Conservation (phyloP, 2,888 invertebrate genomes). For the Gerosis bhagava region DNA sequence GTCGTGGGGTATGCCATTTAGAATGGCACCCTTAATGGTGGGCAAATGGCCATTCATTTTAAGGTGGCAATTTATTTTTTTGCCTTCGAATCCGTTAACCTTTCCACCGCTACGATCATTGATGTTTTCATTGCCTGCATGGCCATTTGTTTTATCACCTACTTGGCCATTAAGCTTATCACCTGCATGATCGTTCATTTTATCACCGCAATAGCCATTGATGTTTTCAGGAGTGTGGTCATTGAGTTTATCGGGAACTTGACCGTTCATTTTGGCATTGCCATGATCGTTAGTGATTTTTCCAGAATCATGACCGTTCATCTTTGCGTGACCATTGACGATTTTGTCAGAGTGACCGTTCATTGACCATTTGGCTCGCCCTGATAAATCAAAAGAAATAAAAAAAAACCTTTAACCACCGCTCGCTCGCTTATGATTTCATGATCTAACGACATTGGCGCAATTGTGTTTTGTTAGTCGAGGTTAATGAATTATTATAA, state of each 20-base stretch:
- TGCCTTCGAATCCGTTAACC: conserved; percentile 25
- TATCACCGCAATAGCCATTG: conserved; percentile 39
- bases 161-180: too few species aligned
- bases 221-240: conserved; percentile 31
- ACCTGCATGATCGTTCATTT: conserved; percentile 44
- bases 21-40: conserved; percentile 31
- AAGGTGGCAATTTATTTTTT: conserved; percentile 32
- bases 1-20: conserved; percentile 41
- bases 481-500: conserved; percentile 37
- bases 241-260: conserved; percentile 32
- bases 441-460: conserved; percentile 57
- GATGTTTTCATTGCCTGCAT: too few species aligned
- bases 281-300: too few species aligned
- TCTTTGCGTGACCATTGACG: conserved; percentile 43
- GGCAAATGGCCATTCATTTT: conserved; percentile 35
- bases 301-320: conserved; percentile 43
- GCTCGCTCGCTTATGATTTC: conserved; percentile 41
- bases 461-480: conserved; percentile 66
- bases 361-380: conserved; percentile 50
- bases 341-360: conserved; percentile 37
- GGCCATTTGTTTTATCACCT: too few species aligned
- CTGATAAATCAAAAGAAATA: conserved; percentile 66
- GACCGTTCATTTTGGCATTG: too few species aligned
- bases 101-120: conserved; percentile 34
- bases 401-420: conserved; percentile 53